phyloP scores from a whole-genome alignment of 1,140 invertebrate genomes.

The roundworm (Caenorhabditis elegans) region DNA sequence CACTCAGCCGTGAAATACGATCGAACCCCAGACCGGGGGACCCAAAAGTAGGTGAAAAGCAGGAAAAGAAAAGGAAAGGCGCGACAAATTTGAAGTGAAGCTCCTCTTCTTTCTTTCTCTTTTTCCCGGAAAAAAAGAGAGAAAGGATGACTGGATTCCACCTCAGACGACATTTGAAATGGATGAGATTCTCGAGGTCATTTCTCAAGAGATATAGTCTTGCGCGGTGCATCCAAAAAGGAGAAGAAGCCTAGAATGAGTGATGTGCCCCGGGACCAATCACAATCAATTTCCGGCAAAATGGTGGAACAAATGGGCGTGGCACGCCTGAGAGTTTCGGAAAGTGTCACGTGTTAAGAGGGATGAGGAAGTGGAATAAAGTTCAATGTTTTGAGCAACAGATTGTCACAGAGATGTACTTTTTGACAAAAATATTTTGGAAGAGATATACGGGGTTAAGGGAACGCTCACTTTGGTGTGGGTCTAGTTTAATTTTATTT shows the following conservation, averaged over 20 bases:
- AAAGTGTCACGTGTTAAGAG: neutral
- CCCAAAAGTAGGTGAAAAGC: neutral
- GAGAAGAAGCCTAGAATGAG: conserved; percentile 65
- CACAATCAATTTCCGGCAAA: conserved; percentile 2
- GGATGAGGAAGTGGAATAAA: too few species aligned
- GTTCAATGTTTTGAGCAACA: too few species aligned
- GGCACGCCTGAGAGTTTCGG: neutral
- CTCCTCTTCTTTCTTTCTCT: neutral
- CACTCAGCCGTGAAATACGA: conserved; percentile 26
- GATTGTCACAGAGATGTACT: too few species aligned
- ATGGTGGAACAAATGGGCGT: neutral
- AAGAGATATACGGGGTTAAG: too few species aligned
- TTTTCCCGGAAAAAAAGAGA: conserved; percentile 31
- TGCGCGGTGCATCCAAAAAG: too few species aligned
- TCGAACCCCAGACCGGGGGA: neutral
- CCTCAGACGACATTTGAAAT: conserved; percentile 35
- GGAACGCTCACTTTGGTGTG: too few species aligned
- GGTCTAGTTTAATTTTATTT: too few species aligned
- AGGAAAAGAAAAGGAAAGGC: neutral
- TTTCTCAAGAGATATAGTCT: conserved; percentile 79
- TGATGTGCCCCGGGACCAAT: conserved; percentile 3
- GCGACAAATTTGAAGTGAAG: conserved; percentile 16
- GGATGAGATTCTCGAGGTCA: conserved; percentile 78
- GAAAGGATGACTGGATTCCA: neutral
- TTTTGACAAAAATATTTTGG: too few species aligned